These are phyloP conservation scores for Aspidiotus destructor DNA, from an alignment of 2,888 invertebrate species.

Conservation along the genomic window DNA sequence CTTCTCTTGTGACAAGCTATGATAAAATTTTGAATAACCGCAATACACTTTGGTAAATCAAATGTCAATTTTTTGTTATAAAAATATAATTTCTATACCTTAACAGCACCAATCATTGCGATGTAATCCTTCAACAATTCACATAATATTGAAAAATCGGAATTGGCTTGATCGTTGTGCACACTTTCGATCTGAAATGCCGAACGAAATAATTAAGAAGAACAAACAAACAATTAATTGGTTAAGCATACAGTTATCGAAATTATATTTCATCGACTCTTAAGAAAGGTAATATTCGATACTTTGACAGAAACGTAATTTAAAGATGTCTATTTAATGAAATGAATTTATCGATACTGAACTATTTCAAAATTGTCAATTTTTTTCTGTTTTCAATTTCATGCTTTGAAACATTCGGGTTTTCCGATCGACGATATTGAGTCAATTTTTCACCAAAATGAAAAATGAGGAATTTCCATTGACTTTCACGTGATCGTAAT, in stretches of 20 bases:
- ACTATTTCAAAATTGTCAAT: neutral
- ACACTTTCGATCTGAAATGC: constrained; percentile 65
- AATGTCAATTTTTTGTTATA: neutral
- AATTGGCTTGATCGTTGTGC: constrained; percentile 84
- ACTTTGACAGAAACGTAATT: neutral
- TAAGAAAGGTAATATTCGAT: neutral
- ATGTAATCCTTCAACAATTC: constrained; percentile 93
- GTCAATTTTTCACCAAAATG: no score
- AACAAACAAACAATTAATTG: neutral
- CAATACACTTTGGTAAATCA: no score
- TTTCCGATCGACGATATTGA: no score
- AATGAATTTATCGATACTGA: constrained; percentile 6
- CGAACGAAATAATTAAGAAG: neutral
- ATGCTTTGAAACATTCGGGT: no score
- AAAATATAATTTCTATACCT: constrained; percentile 43
- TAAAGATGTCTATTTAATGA: neutral
- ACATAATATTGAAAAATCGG: constrained; percentile 86
- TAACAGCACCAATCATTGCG: constrained; percentile 75
- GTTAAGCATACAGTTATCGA: neutral
- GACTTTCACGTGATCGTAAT: no score
- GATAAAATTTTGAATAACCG: no score
- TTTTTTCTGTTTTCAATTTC: no score
- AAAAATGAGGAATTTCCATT: no score
- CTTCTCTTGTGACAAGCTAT: no score
- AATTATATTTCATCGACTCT: neutral